These are phyloP conservation scores for Branchinecta lindahli DNA, from an alignment of 1,140 invertebrate genomes.

Conservation along the genomic window DNA sequence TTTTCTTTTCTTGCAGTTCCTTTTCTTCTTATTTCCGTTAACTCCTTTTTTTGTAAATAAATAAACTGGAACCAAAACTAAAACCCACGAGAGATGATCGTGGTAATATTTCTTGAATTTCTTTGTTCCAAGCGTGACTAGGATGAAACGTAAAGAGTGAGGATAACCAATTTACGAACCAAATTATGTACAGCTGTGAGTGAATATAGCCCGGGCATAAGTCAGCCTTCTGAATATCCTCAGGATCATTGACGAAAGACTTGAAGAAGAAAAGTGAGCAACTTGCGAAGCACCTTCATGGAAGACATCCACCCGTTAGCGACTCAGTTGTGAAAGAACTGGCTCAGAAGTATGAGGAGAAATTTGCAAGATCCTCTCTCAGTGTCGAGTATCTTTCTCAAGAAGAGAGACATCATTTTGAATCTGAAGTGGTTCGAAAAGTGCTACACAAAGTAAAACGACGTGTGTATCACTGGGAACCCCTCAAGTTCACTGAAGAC, in stretches of 20 bases:
- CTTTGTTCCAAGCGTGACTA: no score
- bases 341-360: not conserved
- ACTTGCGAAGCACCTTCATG: not conserved
- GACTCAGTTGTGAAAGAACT: not conserved
- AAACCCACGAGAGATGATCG: no score
- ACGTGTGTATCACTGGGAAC: not conserved
- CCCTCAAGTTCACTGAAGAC: not conserved
- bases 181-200: no score
- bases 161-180: no score
- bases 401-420: not conserved
- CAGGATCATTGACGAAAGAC: not conserved
- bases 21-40: no score
- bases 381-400: not conserved
- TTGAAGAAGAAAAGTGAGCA: not conserved
- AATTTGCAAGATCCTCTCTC: not conserved
- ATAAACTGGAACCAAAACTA: no score
- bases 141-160: no score
- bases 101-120: no score
- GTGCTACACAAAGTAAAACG: not conserved
- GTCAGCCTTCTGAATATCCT: not conserved
- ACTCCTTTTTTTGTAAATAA: no score
- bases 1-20: no score
- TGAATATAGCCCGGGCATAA: no score
- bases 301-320: not conserved
- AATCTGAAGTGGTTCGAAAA: not conserved